Conservation (phyloP, 2,797 vertebrate species). For the Loriculus beryllinus region DNA sequence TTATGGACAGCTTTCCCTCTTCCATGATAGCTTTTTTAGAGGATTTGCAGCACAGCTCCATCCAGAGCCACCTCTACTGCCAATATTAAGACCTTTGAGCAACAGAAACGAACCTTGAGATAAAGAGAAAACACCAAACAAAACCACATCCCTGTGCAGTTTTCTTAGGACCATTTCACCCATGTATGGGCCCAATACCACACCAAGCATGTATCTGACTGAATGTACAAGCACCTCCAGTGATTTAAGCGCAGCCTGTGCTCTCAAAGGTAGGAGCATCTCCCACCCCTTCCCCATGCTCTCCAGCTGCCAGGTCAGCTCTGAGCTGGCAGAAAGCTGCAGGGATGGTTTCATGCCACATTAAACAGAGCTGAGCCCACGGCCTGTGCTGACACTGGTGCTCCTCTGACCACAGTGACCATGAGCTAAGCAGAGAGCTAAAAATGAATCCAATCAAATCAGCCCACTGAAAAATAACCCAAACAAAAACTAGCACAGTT, state of each 20-base stretch:
- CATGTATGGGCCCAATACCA: neutral
- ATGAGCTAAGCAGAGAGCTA: neutral
- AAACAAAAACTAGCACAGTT: neutral
- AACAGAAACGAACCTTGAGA: neutral
- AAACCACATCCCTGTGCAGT: neutral
- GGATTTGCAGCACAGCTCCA: neutral
- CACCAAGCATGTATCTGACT: rapidly evolving
- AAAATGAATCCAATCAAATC: neutral
- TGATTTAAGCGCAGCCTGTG: neutral
- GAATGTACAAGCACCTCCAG: neutral
- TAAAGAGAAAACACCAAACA: neutral
- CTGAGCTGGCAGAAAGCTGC: neutral
- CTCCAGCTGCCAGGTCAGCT: neutral
- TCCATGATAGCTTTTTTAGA: neutral
- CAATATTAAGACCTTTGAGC: neutral
- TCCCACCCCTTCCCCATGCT: neutral
- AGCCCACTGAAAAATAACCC: neutral
- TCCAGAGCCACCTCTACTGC: neutral
- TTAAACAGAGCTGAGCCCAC: neutral
- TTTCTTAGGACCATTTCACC: neutral
- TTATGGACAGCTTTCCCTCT: neutral
- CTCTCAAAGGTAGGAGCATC: neutral
- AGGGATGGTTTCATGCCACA: neutral
- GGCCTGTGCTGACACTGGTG: neutral
- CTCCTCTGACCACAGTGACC: neutral